Conservation (phyloP, 1,140 invertebrate genomes). For the Himalopsyche phryganea region DNA sequence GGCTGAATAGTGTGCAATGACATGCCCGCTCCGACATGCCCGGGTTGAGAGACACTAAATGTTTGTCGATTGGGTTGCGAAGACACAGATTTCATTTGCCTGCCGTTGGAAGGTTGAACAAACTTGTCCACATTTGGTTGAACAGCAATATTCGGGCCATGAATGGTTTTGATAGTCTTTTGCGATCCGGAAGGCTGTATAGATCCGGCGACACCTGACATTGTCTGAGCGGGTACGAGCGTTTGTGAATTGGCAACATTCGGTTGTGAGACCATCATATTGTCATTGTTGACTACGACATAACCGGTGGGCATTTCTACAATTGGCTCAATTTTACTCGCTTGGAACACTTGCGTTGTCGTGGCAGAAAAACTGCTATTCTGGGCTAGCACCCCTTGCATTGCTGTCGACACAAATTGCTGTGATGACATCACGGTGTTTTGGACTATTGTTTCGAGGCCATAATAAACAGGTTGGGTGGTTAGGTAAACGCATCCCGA, state of each 20-base stretch:
- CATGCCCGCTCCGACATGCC: constrained; percentile 24
- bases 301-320: constrained; percentile 68
- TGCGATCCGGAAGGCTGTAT: constrained; percentile 42
- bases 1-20: constrained; percentile 27
- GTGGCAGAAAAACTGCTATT: constrained; percentile 76
- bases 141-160: constrained; percentile 48
- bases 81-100: constrained; percentile 20
- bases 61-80: constrained; percentile 30
- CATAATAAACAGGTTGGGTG: constrained; percentile 72
- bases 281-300: constrained; percentile 64
- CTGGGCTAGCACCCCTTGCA: constrained; percentile 71
- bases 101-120: constrained; percentile 13
- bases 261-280: constrained; percentile 40
- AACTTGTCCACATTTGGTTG: constrained; percentile 49
- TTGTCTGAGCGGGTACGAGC: constrained; percentile 42
- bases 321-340: constrained; percentile 76
- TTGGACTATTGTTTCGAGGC: constrained; percentile 78
- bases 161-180: constrained; percentile 44
- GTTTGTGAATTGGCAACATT: constrained; percentile 40
- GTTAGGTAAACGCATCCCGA: constrained; percentile 65
- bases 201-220: constrained; percentile 23
- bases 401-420: constrained; percentile 72
- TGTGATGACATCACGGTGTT: constrained; percentile 82
- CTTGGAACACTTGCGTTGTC: constrained; percentile 77
- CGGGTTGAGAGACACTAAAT: constrained; percentile 25